Evolutionary conservation across 1,140 invertebrate genomes (phyloP), one percentile per base, ranked within the genome.

Genomic region (Drosophila pandora): DNA sequence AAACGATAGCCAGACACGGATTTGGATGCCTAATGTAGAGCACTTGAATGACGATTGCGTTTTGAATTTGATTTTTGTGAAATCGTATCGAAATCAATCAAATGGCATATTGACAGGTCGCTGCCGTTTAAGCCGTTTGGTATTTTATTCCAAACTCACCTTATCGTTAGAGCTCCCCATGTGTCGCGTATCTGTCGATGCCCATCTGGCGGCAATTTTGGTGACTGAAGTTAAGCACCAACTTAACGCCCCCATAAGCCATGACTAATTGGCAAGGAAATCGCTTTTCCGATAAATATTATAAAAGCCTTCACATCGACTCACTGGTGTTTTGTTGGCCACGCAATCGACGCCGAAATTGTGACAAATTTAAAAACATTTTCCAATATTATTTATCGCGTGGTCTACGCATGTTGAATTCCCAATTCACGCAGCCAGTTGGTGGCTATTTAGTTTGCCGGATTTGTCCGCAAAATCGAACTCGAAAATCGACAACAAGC

Each of bases 201-300:
- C 76, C 79, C 81, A 84, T 84, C 82, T 84, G 81, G 77, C 73
- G 65, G 74, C 54, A 77, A 81, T 84, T 76, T 62, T 56, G 47
- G 39, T 56, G 25, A 17, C 56, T 7, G 43, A 25, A 25, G 67
- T 57, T 87, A 77, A 84, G 81, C 77, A 6, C 71, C 52, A 67
- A 71, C 59, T 57, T 72, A 74, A 72, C 62, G 72, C 72, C 49
- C 49, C 56, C 73, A 82, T 75, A 83, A 85, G 82, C 82, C 85
- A 71, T 82, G 79, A 85, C 83, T 87, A 88, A 85, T 85, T 85
- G 83, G 58, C 83, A 68, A 88, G 74, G 50, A 78, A 82, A 88
- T 88, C 64, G 65, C 65, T 69, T 50, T 57, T 62, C 50, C 57
- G 77, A 74, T 84, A 81, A 76, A 49, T 39, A 48, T 49, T 48